These are phyloP conservation scores for Pseudomugil gertrudae DNA, from an alignment of 2,797 vertebrate species.

Conservation along the genomic window DNA sequence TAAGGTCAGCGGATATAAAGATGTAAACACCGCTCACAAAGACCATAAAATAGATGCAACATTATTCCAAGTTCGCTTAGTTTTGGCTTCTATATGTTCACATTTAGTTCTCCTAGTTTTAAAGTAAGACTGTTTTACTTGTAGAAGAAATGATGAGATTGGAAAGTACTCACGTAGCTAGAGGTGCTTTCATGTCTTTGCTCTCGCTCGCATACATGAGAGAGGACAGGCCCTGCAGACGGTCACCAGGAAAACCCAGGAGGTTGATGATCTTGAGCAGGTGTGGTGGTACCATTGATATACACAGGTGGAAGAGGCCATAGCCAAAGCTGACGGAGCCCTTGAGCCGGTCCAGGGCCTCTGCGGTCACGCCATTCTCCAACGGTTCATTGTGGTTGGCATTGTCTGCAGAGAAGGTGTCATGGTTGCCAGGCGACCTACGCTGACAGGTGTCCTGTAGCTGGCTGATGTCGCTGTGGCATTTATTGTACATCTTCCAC, in stretches of 20 bases:
- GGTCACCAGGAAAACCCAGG: constrained; percentile 98
- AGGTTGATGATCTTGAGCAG: constrained; percentile 99
- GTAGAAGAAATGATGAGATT: not conserved
- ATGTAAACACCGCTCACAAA: no score
- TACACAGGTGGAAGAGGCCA: constrained; percentile 99
- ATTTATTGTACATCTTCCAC: constrained; percentile 99
- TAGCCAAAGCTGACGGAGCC: constrained; percentile 99
- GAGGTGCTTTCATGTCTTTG: constrained; percentile 99
- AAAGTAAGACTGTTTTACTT: not conserved
- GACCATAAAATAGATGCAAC: no score
- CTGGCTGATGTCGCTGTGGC: constrained; percentile 95
- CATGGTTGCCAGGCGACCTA: constrained; percentile 81
- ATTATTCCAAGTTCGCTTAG: no score
- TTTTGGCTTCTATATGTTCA: no score
- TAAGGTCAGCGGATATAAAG: no score
- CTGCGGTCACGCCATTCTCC: constrained; percentile 74
- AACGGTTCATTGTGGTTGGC: constrained; percentile 89
- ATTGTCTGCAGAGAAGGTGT: constrained; percentile 86
- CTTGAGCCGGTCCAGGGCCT: constrained; percentile 95
- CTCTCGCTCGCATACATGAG: constrained; percentile 98
- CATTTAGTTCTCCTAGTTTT: no score
- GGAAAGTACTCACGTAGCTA: constrained; percentile 94
- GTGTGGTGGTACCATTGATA: constrained; percentile 99
- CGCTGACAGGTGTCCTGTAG: constrained; percentile 91
- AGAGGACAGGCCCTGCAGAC: constrained; percentile 95